Conservation (phyloP, 2,888 invertebrate species). For the Synanthedon tipuliformis region DNA sequence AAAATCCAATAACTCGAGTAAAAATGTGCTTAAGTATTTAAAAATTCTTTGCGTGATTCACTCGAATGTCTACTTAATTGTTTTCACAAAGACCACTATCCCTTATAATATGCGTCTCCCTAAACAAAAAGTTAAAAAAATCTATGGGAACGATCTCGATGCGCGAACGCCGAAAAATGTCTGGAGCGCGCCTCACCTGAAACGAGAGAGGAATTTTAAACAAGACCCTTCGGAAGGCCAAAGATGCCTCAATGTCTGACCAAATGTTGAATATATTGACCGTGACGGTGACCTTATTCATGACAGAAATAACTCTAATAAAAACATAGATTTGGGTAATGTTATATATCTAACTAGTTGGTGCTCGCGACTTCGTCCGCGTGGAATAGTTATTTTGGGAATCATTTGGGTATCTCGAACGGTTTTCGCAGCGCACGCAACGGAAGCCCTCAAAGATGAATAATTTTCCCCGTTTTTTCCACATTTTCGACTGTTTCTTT, state of each 20-base stretch:
- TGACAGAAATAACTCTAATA: neutral
- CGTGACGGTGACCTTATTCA: conserved; percentile 18
- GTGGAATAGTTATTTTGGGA: too few species aligned
- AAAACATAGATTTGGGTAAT: too few species aligned
- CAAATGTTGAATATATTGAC: conserved; percentile 16
- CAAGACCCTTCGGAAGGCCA: conserved; percentile 45
- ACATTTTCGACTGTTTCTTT: too few species aligned
- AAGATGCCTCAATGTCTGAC: conserved; percentile 31
- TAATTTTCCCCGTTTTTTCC: too few species aligned
- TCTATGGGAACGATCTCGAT: conserved; percentile 43
- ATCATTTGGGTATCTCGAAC: too few species aligned
- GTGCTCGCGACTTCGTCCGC: too few species aligned
- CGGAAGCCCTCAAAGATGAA: too few species aligned
- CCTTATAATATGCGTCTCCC: neutral
- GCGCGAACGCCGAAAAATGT: conserved; percentile 57
- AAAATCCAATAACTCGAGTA: too few species aligned
- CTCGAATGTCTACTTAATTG: conserved; percentile 3
- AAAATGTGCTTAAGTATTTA: too few species aligned
- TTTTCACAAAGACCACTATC: conserved; percentile 2
- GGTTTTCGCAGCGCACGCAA: too few species aligned
- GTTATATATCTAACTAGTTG: too few species aligned
- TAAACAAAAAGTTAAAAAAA: conserved; percentile 22
- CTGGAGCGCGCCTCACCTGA: conserved; percentile 38
- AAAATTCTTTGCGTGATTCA: neutral
- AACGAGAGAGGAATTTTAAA: conserved; percentile 62